Conservation (phyloP, 2,888 invertebrate species). For the Acanthosepion pharaonis region DNA sequence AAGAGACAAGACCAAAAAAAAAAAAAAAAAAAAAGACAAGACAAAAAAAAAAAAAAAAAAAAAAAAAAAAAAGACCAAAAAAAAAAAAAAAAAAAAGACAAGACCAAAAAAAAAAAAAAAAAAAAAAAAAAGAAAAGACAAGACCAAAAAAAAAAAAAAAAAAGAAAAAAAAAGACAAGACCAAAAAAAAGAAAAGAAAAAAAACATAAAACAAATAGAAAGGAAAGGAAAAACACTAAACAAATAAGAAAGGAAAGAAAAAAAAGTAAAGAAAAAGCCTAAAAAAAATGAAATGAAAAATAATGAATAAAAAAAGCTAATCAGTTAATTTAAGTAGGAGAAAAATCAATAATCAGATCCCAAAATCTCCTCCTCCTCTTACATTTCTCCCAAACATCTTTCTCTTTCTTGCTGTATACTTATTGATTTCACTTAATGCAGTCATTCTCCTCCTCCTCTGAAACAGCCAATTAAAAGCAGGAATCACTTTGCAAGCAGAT, state of each 20-base stretch:
- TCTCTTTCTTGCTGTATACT: background rate
- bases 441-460: background rate
- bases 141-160: background rate
- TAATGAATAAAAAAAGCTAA: background rate
- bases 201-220: background rate
- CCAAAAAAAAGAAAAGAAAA: background rate
- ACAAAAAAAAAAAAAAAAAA: no score
- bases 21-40: background rate
- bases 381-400: background rate
- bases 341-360: background rate
- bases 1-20: background rate
- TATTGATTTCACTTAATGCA: background rate
- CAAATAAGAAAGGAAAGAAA: background rate
- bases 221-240: background rate
- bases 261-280: background rate
- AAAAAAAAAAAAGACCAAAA: no score
- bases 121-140: background rate
- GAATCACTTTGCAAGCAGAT: slow-evolving; percentile 25
- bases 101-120: background rate
- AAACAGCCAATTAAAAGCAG: background rate
- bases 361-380: background rate
- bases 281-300: background rate
- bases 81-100: no score
- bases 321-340: background rate
- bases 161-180: background rate